Evolutionary conservation across 1,140 invertebrate species (phyloP).

Genomic region (Lepidostoma basale): DNA sequence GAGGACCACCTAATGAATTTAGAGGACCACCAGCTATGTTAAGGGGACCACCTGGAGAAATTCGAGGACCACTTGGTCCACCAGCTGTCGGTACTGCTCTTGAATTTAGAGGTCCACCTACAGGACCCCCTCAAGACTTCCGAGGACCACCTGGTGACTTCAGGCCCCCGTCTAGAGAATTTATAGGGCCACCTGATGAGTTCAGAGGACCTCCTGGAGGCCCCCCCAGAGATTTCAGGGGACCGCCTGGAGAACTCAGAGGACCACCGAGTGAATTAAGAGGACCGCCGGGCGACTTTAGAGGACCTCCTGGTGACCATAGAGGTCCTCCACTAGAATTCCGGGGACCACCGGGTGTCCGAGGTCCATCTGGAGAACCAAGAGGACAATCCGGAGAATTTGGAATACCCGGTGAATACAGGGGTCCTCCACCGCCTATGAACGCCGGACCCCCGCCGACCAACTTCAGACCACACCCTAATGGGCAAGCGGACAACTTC

Average conservation of each 20-base stretch:
- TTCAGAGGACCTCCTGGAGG: neutral
- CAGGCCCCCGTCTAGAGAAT: neutral
- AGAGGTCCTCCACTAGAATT: neutral
- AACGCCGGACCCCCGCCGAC: neutral
- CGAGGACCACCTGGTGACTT: neutral
- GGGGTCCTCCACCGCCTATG: neutral
- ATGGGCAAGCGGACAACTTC: neutral
- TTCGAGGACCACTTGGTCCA: too few species aligned
- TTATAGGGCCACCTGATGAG: neutral
- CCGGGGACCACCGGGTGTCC: neutral
- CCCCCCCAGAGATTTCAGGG: neutral
- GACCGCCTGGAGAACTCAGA: neutral
- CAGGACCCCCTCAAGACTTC: too few species aligned
- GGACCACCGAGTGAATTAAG: neutral
- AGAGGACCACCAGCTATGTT: neutral
- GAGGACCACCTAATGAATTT: neutral
- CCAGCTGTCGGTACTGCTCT: too few species aligned
- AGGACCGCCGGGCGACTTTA: constrained; percentile 1
- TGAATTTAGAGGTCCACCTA: neutral
- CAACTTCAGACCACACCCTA: constrained; percentile 10
- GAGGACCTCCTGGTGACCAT: neutral
- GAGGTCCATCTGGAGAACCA: constrained; percentile 1
- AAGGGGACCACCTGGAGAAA: neutral
- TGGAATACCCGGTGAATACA: neutral
- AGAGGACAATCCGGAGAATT: neutral